Evolutionary conservation across 2,888 invertebrate genomes (phyloP), one percentile per base, ranked within the genome.

Genomic region (Pristionchus fissidentatus): DNA sequence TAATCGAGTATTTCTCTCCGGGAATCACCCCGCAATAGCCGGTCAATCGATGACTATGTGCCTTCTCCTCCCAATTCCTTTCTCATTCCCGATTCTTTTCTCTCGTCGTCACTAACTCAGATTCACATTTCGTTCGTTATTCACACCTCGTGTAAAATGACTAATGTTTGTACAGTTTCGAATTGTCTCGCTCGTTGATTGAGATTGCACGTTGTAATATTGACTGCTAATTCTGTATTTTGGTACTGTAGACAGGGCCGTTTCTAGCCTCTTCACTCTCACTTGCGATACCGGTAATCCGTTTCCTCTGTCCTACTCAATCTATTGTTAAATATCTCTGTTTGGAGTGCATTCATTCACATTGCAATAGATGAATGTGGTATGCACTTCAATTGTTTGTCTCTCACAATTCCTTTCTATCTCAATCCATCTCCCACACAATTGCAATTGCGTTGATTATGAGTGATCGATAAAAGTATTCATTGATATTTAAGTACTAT

Each of bases 91-190:
- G 26, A n/a, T 26, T n/a, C 73, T 35, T 26, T 15, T 70, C 35
- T 77, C n/a, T n/a, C n/a, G n/a, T 77, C 38, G 29, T 29, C 49
- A 77, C 75, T 77, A 46, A 49, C 29, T 77, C 46, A 77, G 46
- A 29, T 77, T 77, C 49, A n/a, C n/a, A n/a, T n/a, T n/a, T n/a
- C n/a, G 66, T 78, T 52, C 78, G 46, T 80, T 79, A 79, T 70
- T 55, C n/a, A 49, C 43, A 8, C 49, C 70, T 38, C 8, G 32
- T 77, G 80, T 57, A 55, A 55, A 57, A 38, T 49, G 13, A 55
- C 46, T 43, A 55, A 77, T 73, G 38, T 84, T 60, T 62, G 70
- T 84, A 82, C 70, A 83, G 26, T 46, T 83, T 35, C 46, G 46
- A 78, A 29, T 10, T 49, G 29, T 75, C 29, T 29, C 43, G 10